A percentile compares a stretch with the other conserved stretches of the same genome.
Conservation (phyloP, 2,797 vertebrate species). For the Thamnophis elegans region DNA sequence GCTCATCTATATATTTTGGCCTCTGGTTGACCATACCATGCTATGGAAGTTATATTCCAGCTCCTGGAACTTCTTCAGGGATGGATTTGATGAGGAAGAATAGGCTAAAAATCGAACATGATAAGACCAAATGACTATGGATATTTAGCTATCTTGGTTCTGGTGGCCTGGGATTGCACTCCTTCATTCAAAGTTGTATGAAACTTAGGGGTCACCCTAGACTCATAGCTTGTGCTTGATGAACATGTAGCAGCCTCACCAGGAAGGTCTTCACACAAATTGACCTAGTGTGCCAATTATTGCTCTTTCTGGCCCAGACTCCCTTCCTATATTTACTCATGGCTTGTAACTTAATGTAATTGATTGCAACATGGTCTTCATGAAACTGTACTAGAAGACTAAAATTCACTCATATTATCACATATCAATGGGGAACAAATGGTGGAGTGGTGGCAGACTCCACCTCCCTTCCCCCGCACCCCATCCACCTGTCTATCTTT, state of each 20-base stretch:
- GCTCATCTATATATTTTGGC: background rate
- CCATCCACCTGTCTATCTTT: background rate
- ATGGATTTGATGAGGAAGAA: background rate
- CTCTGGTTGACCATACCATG: background rate
- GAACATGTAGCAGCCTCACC: background rate
- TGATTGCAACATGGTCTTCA: background rate
- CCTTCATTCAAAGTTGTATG: background rate
- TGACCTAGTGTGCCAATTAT: background rate
- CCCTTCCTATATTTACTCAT: background rate
- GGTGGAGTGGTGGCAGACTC: background rate
- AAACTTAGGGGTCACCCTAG: background rate
- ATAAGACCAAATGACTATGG: background rate
- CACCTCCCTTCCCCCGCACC: background rate
- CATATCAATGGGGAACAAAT: background rate
- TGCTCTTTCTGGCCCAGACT: background rate
- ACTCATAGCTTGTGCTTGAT: background rate
- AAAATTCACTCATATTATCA: background rate
- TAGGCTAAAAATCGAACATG: background rate
- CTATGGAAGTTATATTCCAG: background rate
- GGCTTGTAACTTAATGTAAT: background rate
- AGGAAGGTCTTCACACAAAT: background rate
- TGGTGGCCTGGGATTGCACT: background rate
- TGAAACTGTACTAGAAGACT: background rate
- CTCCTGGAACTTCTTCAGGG: background rate
- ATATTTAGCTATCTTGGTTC: background rate